Evolutionary conservation across 1,140 invertebrate species (phyloP).

Genomic region (Anagrus nilaparvatae): DNA sequence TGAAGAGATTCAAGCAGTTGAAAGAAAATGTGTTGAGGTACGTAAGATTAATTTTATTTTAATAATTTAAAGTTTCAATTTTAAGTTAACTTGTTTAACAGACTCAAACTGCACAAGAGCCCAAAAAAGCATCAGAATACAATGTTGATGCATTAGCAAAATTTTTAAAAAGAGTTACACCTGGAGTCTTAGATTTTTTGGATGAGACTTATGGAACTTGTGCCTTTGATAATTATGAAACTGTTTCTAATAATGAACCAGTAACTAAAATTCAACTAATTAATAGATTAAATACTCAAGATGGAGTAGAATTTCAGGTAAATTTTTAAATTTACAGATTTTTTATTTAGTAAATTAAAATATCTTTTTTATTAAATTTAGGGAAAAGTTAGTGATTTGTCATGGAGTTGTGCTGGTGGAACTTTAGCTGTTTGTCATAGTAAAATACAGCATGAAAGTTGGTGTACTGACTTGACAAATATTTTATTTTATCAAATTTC

Average conservation of each 20-base stretch:
- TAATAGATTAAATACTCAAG: constrained; percentile 25
- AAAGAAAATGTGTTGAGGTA: constrained; percentile 30
- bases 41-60: constrained; percentile 2
- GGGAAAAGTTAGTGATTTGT: constrained; percentile 35
- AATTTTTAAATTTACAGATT: constrained; percentile 1
- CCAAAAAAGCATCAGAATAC: constrained; percentile 21
- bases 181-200: constrained; percentile 33
- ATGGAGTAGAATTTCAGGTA: constrained; percentile 26
- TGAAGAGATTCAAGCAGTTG: constrained; percentile 24
- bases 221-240: constrained; percentile 35
- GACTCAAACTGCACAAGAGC: constrained; percentile 31
- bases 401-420: constrained; percentile 39
- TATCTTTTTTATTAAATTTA: constrained; percentile 18
- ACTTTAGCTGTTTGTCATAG: constrained; percentile 32
- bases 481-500: constrained; percentile 35
- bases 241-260: constrained; percentile 20
- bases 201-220: constrained; percentile 34
- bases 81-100: constrained; percentile 17
- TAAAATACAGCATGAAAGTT: constrained; percentile 30
- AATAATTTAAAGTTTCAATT: constrained; percentile 4
- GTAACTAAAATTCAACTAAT: constrained; percentile 24
- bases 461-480: constrained; percentile 37
- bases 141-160: constrained; percentile 34
- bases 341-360: background rate
- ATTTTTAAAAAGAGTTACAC: constrained; percentile 37